Conservation (phyloP, 2,113 vertebrate genomes). For the Pagrus major region DNA sequence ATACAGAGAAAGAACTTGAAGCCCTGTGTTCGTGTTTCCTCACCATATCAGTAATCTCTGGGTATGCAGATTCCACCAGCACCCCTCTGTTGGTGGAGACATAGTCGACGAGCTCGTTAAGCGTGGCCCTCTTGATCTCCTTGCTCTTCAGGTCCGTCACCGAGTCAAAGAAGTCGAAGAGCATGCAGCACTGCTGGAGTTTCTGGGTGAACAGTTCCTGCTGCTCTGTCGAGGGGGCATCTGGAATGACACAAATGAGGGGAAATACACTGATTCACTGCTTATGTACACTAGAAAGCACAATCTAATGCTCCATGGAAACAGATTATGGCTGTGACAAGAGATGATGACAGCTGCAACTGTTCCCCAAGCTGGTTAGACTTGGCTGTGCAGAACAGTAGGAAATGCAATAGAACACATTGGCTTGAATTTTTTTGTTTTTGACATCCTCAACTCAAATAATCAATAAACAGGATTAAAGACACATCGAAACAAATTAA, state of each 20-base stretch:
- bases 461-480: not conserved
- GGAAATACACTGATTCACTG: constrained; percentile 16
- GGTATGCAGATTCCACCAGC: constrained; percentile 94
- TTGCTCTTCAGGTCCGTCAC: constrained; percentile 97
- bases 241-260: constrained; percentile 79
- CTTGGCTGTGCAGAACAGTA: not conserved
- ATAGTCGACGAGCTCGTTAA: constrained; percentile 97
- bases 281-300: not conserved
- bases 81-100: constrained; percentile 97
- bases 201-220: constrained; percentile 97
- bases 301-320: not conserved
- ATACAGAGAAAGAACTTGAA: not conserved
- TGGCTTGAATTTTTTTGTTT: not conserved
- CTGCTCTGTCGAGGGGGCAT: constrained; percentile 93
- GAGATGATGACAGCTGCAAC: not conserved
- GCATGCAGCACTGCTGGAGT: constrained; percentile 95
- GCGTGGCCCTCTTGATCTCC: constrained; percentile 97
- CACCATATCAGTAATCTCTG: constrained; percentile 98
- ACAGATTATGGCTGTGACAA: not conserved
- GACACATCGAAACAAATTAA: not conserved
- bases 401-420: too few species aligned
- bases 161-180: constrained; percentile 98
- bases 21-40: constrained; percentile 51
- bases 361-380: not conserved
- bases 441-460: not conserved